A percentile compares a stretch with the other conserved stretches of the same genome.
These are phyloP conservation scores for Pygoscelis antarcticus DNA, from an alignment of 2,113 vertebrate genomes.

Conservation along the genomic window DNA sequence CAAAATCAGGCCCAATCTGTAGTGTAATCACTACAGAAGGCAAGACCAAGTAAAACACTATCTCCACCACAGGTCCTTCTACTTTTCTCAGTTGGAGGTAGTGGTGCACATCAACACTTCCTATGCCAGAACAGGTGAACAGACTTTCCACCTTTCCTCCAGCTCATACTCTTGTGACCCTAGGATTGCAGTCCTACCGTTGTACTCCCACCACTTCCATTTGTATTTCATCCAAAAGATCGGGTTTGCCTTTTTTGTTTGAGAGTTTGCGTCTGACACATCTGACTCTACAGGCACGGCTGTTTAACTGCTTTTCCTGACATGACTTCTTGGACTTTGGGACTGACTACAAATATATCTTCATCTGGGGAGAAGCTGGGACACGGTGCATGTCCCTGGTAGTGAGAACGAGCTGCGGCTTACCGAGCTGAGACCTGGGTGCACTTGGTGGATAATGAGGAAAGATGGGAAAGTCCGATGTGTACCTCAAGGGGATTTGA, in stretches of 20 bases:
- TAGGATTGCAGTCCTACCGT: neutral
- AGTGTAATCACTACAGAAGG: neutral
- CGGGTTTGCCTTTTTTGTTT: neutral
- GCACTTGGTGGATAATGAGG: too few species aligned
- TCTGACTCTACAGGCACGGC: rapidly evolving
- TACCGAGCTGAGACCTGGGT: too few species aligned
- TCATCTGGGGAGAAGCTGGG: neutral
- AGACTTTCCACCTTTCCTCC: neutral
- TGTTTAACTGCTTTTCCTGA: neutral
- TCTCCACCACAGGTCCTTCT: neutral
- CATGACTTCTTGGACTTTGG: neutral
- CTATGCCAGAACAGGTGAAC: neutral
- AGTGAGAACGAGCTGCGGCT: too few species aligned
- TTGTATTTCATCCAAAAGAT: neutral
- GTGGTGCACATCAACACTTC: neutral
- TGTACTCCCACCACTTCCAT: neutral
- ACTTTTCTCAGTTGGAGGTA: neutral
- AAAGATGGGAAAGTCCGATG: too few species aligned
- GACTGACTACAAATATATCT: neutral
- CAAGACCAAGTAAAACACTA: neutral
- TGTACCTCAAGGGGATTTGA: too few species aligned
- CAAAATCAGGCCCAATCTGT: neutral
- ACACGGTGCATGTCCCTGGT: too few species aligned
- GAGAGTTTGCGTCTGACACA: neutral
- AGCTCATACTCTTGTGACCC: neutral